Conservation (phyloP, 2,113 vertebrate species). For the Mastomys coucha region DNA sequence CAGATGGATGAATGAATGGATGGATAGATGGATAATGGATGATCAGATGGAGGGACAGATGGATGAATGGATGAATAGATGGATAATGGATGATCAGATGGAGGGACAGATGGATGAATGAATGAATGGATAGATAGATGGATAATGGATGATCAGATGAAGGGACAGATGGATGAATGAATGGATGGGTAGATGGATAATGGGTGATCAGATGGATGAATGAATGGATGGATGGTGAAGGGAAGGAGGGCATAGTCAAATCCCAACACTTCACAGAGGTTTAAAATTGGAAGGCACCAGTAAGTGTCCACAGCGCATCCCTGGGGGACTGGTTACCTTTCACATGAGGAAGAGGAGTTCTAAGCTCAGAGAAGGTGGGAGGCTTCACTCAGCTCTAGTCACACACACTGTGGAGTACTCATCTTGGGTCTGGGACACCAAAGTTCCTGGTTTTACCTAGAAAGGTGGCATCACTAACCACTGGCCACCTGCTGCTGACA, state of each 20-base stretch:
- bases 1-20: too few relatives aligned
- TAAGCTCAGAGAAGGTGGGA: neutral
- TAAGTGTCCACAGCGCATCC: rapidly evolving
- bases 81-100: too few relatives aligned
- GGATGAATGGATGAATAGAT: too few relatives aligned
- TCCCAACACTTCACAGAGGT: neutral
- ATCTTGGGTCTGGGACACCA: neutral
- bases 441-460: neutral
- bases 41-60: too few relatives aligned
- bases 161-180: too few relatives aligned
- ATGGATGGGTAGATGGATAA: too few relatives aligned
- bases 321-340: neutral
- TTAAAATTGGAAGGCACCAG: rapidly evolving
- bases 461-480: neutral
- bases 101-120: too few relatives aligned
- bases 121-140: too few relatives aligned
- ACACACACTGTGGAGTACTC: neutral
- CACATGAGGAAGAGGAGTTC: neutral
- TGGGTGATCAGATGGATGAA: too few relatives aligned
- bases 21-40: too few relatives aligned
- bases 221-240: neutral
- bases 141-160: too few relatives aligned
- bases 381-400: neutral
- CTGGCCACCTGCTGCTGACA: rapidly evolving
- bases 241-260: neutral